Percentiles rank a stretch among this genome's conserved stretches.
These are phyloP conservation scores for Siniperca chuatsi DNA, from an alignment of 2,113 vertebrate species.

Conservation along the genomic window DNA sequence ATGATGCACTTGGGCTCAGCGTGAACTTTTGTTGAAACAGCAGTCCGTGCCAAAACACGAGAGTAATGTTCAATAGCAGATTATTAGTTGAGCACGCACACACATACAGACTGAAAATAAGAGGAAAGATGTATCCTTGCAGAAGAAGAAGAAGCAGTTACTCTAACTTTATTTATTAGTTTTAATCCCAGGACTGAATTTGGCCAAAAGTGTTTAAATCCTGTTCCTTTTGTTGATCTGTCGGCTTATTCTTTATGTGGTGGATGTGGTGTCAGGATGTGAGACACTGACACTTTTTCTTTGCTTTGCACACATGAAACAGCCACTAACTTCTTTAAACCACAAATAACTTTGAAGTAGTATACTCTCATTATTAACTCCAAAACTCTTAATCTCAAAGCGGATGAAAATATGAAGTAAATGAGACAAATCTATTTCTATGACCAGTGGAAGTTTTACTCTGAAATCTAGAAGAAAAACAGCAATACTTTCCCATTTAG, in stretches of 20 bases:
- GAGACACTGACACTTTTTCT: constrained; percentile 29
- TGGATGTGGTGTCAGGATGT: constrained; percentile 40
- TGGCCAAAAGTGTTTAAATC: constrained; percentile 70
- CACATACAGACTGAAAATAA: not conserved
- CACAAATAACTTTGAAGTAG: constrained; percentile 48
- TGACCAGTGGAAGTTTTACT: constrained; percentile 7
- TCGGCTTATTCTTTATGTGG: constrained; percentile 71
- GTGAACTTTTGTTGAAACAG: constrained; percentile 66
- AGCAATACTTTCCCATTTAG: not conserved
- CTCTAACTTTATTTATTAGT: constrained; percentile 52
- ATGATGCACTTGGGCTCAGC: constrained; percentile 59
- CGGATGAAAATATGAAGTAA: constrained; percentile 35
- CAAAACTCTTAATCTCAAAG: constrained; percentile 43
- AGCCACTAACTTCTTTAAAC: constrained; percentile 28
- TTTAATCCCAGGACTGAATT: constrained; percentile 64
- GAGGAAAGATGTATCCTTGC: not conserved
- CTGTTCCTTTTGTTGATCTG: constrained; percentile 65
- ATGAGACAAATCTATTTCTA: constrained; percentile 40
- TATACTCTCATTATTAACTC: constrained; percentile 49
- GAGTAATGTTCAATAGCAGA: constrained; percentile 46
- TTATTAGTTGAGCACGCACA: constrained; percentile 52
- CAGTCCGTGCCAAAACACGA: constrained; percentile 53
- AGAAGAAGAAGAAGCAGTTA: constrained; percentile 26
- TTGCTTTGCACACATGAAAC: constrained; percentile 17
- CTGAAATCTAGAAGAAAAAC: not conserved